A percentile compares a stretch with the other conserved stretches of the same genome.
Evolutionary conservation across 2,113 vertebrate genomes (phyloP).

Genomic region (Ellobius talpinus): DNA sequence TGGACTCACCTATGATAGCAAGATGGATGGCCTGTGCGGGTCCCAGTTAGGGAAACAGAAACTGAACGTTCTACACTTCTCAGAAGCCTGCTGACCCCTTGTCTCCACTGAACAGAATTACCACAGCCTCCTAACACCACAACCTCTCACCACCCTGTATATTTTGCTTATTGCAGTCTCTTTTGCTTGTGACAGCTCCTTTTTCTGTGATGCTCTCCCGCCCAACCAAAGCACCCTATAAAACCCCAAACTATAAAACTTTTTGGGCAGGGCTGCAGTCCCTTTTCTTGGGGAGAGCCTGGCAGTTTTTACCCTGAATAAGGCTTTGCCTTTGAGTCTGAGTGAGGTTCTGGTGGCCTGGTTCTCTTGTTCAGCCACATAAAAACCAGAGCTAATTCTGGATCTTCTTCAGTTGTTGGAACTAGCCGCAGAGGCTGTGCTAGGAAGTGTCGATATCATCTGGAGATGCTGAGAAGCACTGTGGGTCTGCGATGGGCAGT

Average conservation of each 20-base stretch:
- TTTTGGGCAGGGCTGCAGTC: neutral
- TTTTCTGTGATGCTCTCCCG: neutral
- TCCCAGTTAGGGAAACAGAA: neutral
- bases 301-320: neutral
- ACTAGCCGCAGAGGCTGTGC: neutral
- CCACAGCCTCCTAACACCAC: neutral
- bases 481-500: neutral
- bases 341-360: neutral
- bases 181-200: neutral
- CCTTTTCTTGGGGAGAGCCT: neutral
- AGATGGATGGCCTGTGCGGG: neutral
- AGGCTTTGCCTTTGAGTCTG: neutral
- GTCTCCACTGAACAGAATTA: too few species aligned
- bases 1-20: neutral
- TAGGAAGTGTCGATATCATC: neutral
- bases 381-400: neutral
- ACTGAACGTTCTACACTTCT: neutral
- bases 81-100: neutral
- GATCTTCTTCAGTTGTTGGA: neutral
- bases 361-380: neutral
- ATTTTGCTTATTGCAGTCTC: neutral
- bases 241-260: neutral
- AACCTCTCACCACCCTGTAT: too few species aligned
- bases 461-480: neutral
- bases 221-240: neutral